Base-by-base conservation (phyloP, 2,888 invertebrate species). In the Microctonus hyperodae region DNA sequence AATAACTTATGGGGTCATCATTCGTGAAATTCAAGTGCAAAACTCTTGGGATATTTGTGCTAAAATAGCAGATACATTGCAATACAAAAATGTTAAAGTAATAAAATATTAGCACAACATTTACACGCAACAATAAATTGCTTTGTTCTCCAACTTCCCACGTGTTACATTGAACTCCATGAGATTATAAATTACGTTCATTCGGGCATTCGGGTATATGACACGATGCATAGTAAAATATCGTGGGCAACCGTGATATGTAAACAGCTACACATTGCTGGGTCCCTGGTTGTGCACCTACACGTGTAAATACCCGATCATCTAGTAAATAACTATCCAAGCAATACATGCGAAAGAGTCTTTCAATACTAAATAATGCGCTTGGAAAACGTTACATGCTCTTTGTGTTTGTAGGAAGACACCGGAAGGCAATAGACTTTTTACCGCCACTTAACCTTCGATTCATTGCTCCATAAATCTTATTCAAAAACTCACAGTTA, bases 381-480 rank as follows among this genome's bases (percentile, higher is more conserved):
- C 72, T 70, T 72, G 71, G 72, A 69, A 70, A 71, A 71, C 69
- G 72, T 73, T 72, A 71, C 71, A 67, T 70, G 62, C 64, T 59
- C 20, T 50, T 50, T n/a, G n/a, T n/a, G n/a, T 56, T 44, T 37
- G 58, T 28, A 60, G 50, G 40, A 65, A 55, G 59, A 70, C 51
- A 60, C 16, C 58, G 61, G 37, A 51, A 53, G 58, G 64, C 35
- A 66, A 67, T 70, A 71, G 70, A 72, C 68, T 64, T 65, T 68
- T 50, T 40, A 67, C 62, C 40, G 73, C 79, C 81, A 81, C 82
- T 82, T 82, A 82, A 82, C 82, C 82, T 78, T 72, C 79, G 79
- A 81, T 81, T 80, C 76, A 72, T 71, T 76, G 64, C 77, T 78
- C 76, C 79, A 78, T 82, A 81, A 81, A 82, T 82, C 82, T 80